These are phyloP conservation scores for Percopsis omiscomaycus DNA, from an alignment of 2,797 vertebrate genomes.

Conservation along the genomic window DNA sequence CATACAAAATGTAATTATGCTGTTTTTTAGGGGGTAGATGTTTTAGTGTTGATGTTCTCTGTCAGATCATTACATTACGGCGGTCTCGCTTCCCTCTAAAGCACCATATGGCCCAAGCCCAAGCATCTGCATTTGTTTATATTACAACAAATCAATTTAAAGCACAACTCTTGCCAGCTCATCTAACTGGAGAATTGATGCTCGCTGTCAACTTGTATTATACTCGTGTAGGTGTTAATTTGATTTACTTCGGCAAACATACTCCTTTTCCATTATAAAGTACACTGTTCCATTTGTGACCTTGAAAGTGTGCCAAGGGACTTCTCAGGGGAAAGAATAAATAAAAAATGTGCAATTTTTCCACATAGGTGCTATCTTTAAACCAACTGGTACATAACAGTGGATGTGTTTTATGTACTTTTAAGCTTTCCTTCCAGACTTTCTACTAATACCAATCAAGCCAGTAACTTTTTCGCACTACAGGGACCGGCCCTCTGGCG, in stretches of 20 bases:
- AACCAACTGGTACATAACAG: constrained; percentile 7
- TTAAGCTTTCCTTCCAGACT: no score
- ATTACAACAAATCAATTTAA: constrained; percentile 65
- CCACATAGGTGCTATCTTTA: constrained; percentile 4
- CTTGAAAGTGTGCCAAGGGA: constrained; percentile 28
- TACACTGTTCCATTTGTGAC: constrained; percentile 20
- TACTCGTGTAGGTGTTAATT: constrained; percentile 48
- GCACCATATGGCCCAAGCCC: constrained; percentile 58
- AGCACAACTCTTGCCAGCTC: constrained; percentile 43
- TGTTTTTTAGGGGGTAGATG: constrained; percentile 4
- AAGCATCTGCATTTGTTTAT: constrained; percentile 57
- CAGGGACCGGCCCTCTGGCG: no score
- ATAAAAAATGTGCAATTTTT: constrained; percentile 26
- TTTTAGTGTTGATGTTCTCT: constrained; percentile 15
- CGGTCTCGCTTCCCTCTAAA: constrained; percentile 39
- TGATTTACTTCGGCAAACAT: constrained; percentile 36
- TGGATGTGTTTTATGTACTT: not conserved
- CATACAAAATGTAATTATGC: constrained; percentile 20
- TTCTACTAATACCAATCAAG: no score
- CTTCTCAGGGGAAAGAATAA: constrained; percentile 15
- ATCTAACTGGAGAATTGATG: constrained; percentile 53
- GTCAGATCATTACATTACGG: constrained; percentile 60
- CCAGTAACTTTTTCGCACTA: no score
- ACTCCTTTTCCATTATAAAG: constrained; percentile 18
- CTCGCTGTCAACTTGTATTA: constrained; percentile 45